A percentile compares a stretch with the other conserved stretches of the same genome.
These are phyloP conservation scores for Catharus ustulatus DNA, from an alignment of 2,797 vertebrate species.

Conservation along the genomic window DNA sequence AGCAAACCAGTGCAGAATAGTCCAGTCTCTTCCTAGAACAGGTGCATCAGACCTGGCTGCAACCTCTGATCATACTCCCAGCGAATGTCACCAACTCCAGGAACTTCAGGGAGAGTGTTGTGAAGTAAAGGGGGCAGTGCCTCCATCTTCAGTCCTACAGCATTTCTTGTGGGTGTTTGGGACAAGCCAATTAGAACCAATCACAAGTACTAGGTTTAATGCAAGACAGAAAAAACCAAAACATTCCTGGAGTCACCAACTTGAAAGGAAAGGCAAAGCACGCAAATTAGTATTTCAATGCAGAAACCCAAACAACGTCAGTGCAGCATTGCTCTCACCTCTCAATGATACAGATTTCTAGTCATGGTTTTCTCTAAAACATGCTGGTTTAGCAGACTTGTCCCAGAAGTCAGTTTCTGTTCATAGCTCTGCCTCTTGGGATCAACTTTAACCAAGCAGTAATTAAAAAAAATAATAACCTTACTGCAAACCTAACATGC, in stretches of 20 bases:
- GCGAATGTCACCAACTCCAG: fast-evolving
- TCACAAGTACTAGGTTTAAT: slow-evolving; percentile 47
- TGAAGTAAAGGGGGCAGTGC: neutral
- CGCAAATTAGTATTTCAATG: neutral
- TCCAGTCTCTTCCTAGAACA: neutral
- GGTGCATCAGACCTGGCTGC: neutral
- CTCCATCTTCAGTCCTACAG: neutral
- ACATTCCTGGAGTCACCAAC: slow-evolving; percentile 46
- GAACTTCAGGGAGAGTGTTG: neutral
- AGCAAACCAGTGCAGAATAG: neutral
- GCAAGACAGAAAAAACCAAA: neutral
- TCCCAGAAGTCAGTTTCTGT: neutral
- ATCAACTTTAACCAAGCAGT: neutral
- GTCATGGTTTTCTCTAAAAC: neutral
- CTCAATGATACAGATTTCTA: neutral
- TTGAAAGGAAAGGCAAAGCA: slow-evolving; percentile 37
- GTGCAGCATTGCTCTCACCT: neutral
- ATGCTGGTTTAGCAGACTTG: neutral
- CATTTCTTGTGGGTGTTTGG: neutral
- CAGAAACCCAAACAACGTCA: neutral
- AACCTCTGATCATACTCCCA: neutral
- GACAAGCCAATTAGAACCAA: slow-evolving; percentile 21
- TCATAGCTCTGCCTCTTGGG: neutral
- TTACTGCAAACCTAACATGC: neutral
- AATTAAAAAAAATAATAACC: neutral